A percentile compares a stretch with the other conserved stretches of the same genome.
Evolutionary conservation across 2,888 invertebrate genomes (phyloP).

Genomic region (Melinaea menophilus): DNA sequence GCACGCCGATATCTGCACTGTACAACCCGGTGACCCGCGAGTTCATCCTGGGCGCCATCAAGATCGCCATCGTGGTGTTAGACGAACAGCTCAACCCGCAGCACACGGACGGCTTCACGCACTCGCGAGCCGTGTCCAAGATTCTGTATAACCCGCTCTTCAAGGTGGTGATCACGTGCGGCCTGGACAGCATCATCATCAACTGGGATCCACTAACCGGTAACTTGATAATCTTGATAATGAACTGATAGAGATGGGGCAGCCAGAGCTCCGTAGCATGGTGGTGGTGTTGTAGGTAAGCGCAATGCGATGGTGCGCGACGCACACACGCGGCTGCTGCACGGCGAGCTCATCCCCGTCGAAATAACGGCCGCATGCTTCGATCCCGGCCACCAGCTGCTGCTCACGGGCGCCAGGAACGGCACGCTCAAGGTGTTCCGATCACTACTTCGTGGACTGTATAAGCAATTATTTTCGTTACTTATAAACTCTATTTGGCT

Average conservation of each 20-base stretch:
- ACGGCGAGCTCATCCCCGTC: slow-evolving; percentile 81
- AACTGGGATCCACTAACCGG: slow-evolving; percentile 89
- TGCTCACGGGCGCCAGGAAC: slow-evolving; percentile 87
- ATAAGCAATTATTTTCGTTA: no score
- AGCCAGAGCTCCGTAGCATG: neutral
- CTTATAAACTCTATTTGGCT: no score
- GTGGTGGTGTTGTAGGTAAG: slow-evolving; percentile 65
- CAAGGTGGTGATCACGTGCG: slow-evolving; percentile 85
- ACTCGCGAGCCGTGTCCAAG: slow-evolving; percentile 82
- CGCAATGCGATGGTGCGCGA: slow-evolving; percentile 82
- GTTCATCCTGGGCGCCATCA: slow-evolving; percentile 81
- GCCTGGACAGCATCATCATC: slow-evolving; percentile 87
- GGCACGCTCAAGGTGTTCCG: slow-evolving; percentile 81
- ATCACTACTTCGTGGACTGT: neutral
- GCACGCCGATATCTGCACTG: slow-evolving; percentile 77
- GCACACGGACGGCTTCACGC: slow-evolving; percentile 85
- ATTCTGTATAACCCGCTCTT: slow-evolving; percentile 87
- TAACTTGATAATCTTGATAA: slow-evolving; percentile 18
- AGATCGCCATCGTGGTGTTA: slow-evolving; percentile 81
- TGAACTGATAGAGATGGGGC: neutral
- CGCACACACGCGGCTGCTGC: slow-evolving; percentile 82
- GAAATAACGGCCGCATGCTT: slow-evolving; percentile 88
- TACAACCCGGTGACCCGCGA: slow-evolving; percentile 83
- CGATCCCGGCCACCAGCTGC: slow-evolving; percentile 84
- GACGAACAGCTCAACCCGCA: slow-evolving; percentile 81